Percentiles rank a stretch among this genome's conserved stretches.
Evolutionary conservation across 2,113 vertebrate genomes (phyloP).

Genomic region (Notechis scutatus): DNA sequence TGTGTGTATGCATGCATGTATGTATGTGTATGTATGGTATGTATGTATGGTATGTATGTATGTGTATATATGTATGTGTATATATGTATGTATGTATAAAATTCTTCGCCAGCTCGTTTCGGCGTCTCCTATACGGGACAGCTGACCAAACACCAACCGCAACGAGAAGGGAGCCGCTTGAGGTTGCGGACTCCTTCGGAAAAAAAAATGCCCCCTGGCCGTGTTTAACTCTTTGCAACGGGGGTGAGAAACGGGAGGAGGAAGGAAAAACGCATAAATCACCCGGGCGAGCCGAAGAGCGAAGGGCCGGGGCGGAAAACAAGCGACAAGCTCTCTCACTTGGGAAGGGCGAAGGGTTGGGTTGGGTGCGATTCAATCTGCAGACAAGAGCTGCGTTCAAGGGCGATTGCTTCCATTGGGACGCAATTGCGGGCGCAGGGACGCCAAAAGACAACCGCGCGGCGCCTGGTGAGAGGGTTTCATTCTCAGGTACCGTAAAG

Average conservation of each 20-base stretch:
- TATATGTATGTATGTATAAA: no score
- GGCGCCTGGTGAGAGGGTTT: not conserved
- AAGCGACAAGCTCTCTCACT: not conserved
- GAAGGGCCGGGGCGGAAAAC: not conserved
- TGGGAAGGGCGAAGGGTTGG: not conserved
- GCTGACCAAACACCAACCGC: conserved; percentile 48
- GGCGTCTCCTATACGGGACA: conserved; percentile 9
- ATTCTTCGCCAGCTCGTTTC: conserved; percentile 1
- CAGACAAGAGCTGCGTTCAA: not conserved
- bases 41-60: no score
- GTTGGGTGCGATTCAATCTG: conserved; percentile 1
- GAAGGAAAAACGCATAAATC: not conserved
- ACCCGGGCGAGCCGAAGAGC: conserved; percentile 4
- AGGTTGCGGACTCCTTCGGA: not conserved
- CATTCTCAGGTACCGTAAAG: not conserved
- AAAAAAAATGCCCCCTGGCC: not conserved
- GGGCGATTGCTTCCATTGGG: not conserved
- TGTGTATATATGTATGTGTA: no score
- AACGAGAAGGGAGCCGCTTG: not conserved
- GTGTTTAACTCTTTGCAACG: not conserved
- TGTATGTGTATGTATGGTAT: no score
- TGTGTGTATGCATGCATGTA: no score
- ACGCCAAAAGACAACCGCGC: not conserved
- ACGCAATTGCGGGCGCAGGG: not conserved
- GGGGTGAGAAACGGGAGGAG: conserved; percentile 10